Evolutionary conservation across 2,888 invertebrate species (phyloP).

Genomic region (Lacanobia oleracea): DNA sequence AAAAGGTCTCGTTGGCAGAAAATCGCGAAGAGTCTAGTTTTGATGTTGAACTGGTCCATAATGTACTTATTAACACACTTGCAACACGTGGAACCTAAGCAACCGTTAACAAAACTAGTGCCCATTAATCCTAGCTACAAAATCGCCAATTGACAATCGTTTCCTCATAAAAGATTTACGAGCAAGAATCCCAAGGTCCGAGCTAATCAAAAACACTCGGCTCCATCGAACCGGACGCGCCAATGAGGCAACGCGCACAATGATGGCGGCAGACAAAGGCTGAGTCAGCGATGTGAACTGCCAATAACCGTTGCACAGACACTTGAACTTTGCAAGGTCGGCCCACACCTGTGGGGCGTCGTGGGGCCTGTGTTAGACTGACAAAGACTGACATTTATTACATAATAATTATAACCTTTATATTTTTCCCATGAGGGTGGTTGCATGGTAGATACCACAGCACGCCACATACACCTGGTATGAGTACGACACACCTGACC

Average conservation of each 20-base stretch:
- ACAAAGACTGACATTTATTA: neutral
- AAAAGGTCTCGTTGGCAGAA: too few species aligned
- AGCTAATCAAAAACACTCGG: constrained; percentile 33
- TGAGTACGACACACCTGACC: too few species aligned
- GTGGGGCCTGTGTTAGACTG: neutral
- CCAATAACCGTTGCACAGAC: constrained; percentile 58
- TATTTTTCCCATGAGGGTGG: neutral
- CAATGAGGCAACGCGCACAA: constrained; percentile 52
- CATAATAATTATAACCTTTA: neutral
- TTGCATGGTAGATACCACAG: too few species aligned
- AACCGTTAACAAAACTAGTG: too few species aligned
- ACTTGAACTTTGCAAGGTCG: constrained; percentile 64
- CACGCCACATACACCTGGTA: too few species aligned
- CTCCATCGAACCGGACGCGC: constrained; percentile 50
- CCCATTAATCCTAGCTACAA: neutral
- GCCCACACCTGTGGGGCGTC: constrained; percentile 23
- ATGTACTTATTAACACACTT: too few species aligned
- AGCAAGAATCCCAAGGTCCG: constrained; percentile 15
- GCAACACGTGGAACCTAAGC: neutral
- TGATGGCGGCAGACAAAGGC: constrained; percentile 52
- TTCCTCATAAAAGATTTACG: constrained; percentile 20
- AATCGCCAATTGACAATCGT: constrained; percentile 1
- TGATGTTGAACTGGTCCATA: too few species aligned
- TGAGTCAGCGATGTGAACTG: constrained; percentile 52
- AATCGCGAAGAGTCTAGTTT: too few species aligned